Base-by-base conservation (phyloP, 1,140 invertebrate species). In the Lysiphlebus fabarum region DNA sequence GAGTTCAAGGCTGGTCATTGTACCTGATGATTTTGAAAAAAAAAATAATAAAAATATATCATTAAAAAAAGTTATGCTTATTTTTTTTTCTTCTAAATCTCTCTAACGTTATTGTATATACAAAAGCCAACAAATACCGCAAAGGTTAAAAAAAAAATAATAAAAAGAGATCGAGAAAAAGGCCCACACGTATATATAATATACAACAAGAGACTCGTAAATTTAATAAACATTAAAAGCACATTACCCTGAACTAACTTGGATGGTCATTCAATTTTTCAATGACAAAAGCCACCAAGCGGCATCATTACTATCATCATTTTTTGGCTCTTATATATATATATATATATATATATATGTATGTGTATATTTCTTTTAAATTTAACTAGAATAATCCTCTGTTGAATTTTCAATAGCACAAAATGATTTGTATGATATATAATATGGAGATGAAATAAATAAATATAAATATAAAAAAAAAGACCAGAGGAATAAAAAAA, bases 161-260 rank as follows among this genome's bases (percentile, higher is more conserved):
- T 42, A 41, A 53, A n/a, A 37, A 4, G 34, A 12, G 11, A 42
- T 17, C n/a, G 14, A 34, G 34, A 41, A 36, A 42, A 53, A 37
- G 17, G 17, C 17, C 17, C 17, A 36, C 26, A 57, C 40, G 47
- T 34, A 42, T 53, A 56, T 47, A 62, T 37, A 51, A 42, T 2
- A 26, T 26, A 57, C 47, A 56, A 36, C 44, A 60, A 53, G 11
- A 41, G 56, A 14, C 55, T 63, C 58, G 51, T 63, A 63, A 63
- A 61, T 63, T 60, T 60, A 63, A 63, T 63, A 49, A 63, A 63
- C 62, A 63, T 63, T 63, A 63, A 63, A 63, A 60, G 58, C 58
- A 61, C 62, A 63, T 63, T 60, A 63, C 53, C 50, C 53, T 57
- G 53, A 53, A 59, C 56, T 49, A 59, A 47, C 40, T 57, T 57